phyloP scores from a whole-genome alignment of 2,888 invertebrate species.

The Argyresthia goedartella region DNA sequence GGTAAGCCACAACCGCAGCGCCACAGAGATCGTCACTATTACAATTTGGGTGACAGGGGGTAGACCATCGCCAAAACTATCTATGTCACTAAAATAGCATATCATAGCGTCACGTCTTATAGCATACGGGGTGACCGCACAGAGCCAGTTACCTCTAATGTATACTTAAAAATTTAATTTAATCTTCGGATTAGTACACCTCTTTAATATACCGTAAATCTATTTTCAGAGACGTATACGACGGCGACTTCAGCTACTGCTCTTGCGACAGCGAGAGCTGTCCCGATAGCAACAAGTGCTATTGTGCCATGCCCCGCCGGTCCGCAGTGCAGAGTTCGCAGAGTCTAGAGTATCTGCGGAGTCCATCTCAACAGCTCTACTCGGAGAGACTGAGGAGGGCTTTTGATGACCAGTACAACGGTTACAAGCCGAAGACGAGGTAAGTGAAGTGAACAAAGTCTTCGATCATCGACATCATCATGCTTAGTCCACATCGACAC shows the following conservation, averaged over 20 bases:
- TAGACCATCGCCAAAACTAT: too few relatives aligned
- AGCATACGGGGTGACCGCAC: too few relatives aligned
- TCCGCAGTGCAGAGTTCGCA: constrained; percentile 45
- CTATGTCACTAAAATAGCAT: too few relatives aligned
- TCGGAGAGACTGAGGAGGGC: constrained; percentile 45
- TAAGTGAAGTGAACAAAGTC: constrained; percentile 19
- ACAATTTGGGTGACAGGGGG: too few relatives aligned
- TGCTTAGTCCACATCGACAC: too few relatives aligned
- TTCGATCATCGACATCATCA: too few relatives aligned
- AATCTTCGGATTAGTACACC: too few relatives aligned
- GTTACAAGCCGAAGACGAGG: constrained; percentile 42
- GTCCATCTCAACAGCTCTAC: constrained; percentile 54
- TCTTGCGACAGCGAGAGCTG: constrained; percentile 90
- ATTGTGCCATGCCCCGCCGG: constrained; percentile 70
- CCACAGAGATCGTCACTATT: too few relatives aligned
- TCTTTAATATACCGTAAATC: neutral
- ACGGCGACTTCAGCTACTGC: constrained; percentile 72
- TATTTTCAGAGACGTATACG: constrained; percentile 45
- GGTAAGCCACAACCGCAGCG: too few relatives aligned
- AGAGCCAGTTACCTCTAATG: too few relatives aligned
- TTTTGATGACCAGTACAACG: constrained; percentile 56
- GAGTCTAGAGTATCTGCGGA: constrained; percentile 67
- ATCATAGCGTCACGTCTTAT: too few relatives aligned
- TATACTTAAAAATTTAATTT: too few relatives aligned
- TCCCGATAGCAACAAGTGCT: constrained; percentile 89